Base-by-base conservation (phyloP, 2,113 vertebrate genomes). In the Vidua macroura region DNA sequence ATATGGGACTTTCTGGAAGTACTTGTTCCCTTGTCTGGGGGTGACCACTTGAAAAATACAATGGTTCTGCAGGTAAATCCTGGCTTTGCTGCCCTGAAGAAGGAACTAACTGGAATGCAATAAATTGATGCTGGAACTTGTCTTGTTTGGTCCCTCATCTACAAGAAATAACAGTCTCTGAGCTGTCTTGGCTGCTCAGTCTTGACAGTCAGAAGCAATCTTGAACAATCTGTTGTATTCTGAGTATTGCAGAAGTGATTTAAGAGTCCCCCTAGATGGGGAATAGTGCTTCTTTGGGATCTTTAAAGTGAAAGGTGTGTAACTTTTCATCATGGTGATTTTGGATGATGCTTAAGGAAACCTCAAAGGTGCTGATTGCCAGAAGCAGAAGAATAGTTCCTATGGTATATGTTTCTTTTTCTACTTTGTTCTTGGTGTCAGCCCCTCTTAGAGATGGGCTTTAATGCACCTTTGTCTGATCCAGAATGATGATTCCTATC, bases 401-500 rank as follows among this genome's bases (percentile, higher is more conserved):
- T 73, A 27, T 85, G 56, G 6, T 44, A 15, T 13, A 9, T n/a
- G 7, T 62, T 75, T 75, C 8, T 87, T 84, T 49, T 82, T 85
- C 25, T 88, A 3, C 30, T 85, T 86, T 35, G 10, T 15, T 18
- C 18, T 67, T 90, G 9, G 3, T 30, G 2, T 88, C 66, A 79
- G 13, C 43, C 35, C 12, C 8, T 17, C 24, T 70, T 72, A 22
- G 25, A 64, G 28, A 31, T 51, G 22, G 33, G 20, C 76, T 70
- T n/a, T 83, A 62, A 41, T 39, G 37, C 28, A 88, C 30, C 13
- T 74, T 93, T 90, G 6, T 59, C 59, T 84, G 31, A 44, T 85
- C 28, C 2, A 2, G 39, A 92, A n/a, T 41, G 56, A 55, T 0
- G 0, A 25, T 78, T 92, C 43, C n/a, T 49, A 11, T 33, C 60